These are phyloP conservation scores for Falco concolor DNA, from an alignment of 2,797 vertebrate species.

Conservation along the genomic window DNA sequence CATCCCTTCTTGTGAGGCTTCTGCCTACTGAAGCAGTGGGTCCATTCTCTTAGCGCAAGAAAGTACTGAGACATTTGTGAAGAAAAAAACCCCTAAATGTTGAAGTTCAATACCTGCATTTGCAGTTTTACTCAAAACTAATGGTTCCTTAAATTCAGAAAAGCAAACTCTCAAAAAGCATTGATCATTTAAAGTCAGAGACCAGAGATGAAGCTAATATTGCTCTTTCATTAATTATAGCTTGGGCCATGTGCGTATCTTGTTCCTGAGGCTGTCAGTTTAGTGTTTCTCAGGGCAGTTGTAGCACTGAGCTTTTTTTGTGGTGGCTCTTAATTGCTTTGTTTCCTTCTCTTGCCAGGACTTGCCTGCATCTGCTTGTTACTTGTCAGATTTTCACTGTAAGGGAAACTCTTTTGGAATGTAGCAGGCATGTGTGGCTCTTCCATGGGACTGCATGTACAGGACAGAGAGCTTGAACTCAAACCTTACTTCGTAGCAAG, in stretches of 20 bases:
- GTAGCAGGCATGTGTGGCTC: rapidly evolving
- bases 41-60: neutral
- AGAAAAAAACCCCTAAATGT: neutral
- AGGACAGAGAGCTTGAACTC: neutral
- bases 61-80: neutral
- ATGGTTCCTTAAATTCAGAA: neutral
- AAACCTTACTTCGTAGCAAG: neutral
- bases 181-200: neutral
- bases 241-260: neutral
- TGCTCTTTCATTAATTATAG: neutral
- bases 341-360: neutral
- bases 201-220: neutral
- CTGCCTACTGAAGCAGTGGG: neutral
- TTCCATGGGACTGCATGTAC: neutral
- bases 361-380: neutral
- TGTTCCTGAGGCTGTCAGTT: neutral
- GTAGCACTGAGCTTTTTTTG: neutral
- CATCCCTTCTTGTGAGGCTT: neutral
- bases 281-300: neutral
- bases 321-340: neutral
- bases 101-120: neutral
- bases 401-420: neutral
- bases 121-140: neutral
- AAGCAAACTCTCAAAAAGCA: neutral
- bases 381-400: neutral